phyloP scores from a whole-genome alignment of 2,797 vertebrate species.

The Tamandua tetradactyla region DNA sequence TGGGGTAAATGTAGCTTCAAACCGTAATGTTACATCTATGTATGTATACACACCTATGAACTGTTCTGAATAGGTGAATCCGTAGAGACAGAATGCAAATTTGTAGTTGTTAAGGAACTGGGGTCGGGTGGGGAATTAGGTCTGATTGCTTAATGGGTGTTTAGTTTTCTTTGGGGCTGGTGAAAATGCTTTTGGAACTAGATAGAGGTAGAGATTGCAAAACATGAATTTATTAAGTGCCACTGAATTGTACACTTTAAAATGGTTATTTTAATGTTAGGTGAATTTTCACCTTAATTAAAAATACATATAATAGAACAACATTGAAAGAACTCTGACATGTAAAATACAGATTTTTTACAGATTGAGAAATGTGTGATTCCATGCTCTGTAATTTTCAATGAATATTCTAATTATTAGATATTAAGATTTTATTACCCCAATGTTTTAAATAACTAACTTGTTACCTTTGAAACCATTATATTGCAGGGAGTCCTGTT shows the following conservation, averaged over 20 bases:
- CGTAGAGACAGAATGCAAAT: not conserved
- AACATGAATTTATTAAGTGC: not conserved
- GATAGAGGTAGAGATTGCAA: not conserved
- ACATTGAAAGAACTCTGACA: not conserved
- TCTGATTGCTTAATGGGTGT: not conserved
- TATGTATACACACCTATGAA: too few relatives aligned
- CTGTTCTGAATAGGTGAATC: not conserved
- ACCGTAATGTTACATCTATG: not conserved
- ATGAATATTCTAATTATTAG: not conserved
- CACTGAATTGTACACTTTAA: not conserved
- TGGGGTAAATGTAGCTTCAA: too few relatives aligned
- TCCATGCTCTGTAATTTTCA: not conserved
- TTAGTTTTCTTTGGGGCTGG: not conserved
- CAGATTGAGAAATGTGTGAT: not conserved
- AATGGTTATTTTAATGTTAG: not conserved
- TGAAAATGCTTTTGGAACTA: slow-evolving; percentile 17
- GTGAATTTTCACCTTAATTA: not conserved
- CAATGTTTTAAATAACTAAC: not conserved
- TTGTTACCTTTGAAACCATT: not conserved
- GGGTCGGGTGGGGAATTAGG: not conserved
- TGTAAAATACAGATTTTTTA: not conserved
- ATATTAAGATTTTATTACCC: not conserved
- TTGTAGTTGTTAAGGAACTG: not conserved
- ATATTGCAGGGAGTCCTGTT: not conserved
- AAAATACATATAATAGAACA: not conserved